A percentile compares a stretch with the other conserved stretches of the same genome.
Conservation (phyloP, 1,140 invertebrate genomes). For the Doryteuthis pealeii region DNA sequence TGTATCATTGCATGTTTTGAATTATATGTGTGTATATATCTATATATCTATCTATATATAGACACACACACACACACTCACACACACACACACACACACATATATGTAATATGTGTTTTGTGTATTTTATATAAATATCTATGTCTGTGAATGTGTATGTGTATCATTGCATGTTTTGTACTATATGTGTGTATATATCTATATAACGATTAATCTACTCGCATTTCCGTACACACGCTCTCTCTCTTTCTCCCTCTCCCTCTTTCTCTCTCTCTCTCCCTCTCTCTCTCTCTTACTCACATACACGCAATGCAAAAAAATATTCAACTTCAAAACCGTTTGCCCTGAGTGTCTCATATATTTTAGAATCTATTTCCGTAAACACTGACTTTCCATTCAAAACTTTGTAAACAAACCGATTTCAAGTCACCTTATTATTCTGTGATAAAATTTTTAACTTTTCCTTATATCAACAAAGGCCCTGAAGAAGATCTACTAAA, state of each 20-base stretch:
- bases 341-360: too few relatives aligned
- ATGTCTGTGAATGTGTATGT: neutral
- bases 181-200: neutral
- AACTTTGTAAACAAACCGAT: too few relatives aligned
- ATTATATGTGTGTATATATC: neutral
- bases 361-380: too few relatives aligned
- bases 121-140: neutral
- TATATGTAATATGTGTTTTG: neutral
- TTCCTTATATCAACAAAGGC: too few relatives aligned
- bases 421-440: too few relatives aligned
- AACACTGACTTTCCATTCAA: too few relatives aligned
- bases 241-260: neutral
- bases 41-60: conserved; percentile 7
- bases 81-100: neutral
- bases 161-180: neutral
- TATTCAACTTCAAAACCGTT: too few relatives aligned
- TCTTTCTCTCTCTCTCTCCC: neutral
- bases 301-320: too few relatives aligned
- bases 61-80: neutral
- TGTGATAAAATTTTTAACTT: too few relatives aligned
- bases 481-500: too few relatives aligned
- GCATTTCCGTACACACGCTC: too few relatives aligned
- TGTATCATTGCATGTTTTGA: neutral
- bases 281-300: too few relatives aligned
- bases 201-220: neutral